phyloP scores from a whole-genome alignment of 1,140 invertebrate species.

The Musca vetustissima region DNA sequence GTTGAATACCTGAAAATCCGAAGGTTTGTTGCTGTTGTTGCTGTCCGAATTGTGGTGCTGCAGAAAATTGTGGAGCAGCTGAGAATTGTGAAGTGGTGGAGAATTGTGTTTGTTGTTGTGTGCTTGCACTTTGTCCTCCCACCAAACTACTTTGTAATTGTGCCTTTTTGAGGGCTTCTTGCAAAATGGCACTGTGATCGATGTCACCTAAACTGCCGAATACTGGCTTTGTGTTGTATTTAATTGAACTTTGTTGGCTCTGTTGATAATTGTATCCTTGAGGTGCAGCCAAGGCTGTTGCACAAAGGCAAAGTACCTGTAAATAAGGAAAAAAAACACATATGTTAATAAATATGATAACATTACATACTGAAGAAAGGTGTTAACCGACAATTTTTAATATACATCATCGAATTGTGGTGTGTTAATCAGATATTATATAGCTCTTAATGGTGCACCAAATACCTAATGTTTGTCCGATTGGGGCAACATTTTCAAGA shows the following conservation, averaged over 20 bases:
- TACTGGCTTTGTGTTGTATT: neutral
- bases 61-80: conserved; percentile 28
- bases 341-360: too few relatives aligned
- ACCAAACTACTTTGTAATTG: conserved; percentile 34
- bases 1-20: conserved; percentile 2
- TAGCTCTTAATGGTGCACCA: too few relatives aligned
- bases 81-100: conserved; percentile 24
- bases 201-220: neutral
- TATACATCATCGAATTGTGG: too few relatives aligned
- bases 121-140: neutral
- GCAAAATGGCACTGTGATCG: conserved; percentile 29
- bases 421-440: too few relatives aligned
- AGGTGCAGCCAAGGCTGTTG: conserved; percentile 38
- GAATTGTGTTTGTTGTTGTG: conserved; percentile 1
- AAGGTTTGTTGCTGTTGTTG: neutral
- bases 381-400: too few relatives aligned
- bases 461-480: too few relatives aligned
- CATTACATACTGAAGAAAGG: too few relatives aligned
- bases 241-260: conserved; percentile 25
- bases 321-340: conserved; percentile 12
- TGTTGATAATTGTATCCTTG: conserved; percentile 50
- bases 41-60: conserved; percentile 28
- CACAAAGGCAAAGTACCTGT: conserved; percentile 42
- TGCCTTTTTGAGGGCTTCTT: conserved; percentile 39
- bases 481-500: too few relatives aligned